Evolutionary conservation across 2,113 vertebrate genomes (phyloP).

Genomic region (Muntiacus reevesi): DNA sequence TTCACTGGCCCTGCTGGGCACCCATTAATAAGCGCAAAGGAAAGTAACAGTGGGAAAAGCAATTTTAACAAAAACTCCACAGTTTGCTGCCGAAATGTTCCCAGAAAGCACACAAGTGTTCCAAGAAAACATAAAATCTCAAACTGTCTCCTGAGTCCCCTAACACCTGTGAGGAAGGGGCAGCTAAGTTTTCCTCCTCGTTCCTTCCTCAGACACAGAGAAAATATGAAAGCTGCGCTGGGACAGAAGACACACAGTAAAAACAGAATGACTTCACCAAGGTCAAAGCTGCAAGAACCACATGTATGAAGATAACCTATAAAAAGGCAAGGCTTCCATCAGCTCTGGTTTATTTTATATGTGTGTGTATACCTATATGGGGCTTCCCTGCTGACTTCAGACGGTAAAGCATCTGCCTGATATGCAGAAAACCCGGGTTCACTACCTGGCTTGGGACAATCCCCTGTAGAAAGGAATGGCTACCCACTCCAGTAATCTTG

Average conservation of each 20-base stretch:
- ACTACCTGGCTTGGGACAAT: neutral
- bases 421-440: neutral
- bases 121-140: neutral
- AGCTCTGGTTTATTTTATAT: neutral
- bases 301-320: neutral
- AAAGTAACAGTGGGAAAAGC: neutral
- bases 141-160: neutral
- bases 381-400: neutral
- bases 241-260: neutral
- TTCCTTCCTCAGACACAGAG: accelerated
- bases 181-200: neutral
- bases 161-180: neutral
- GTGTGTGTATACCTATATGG: neutral
- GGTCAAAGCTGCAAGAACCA: neutral
- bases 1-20: neutral
- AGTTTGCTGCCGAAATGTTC: neutral
- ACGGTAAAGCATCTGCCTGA: neutral
- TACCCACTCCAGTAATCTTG: neutral
- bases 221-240: neutral
- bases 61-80: neutral
- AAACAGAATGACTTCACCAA: neutral
- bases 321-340: accelerated
- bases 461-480: neutral
- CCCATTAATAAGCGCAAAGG: neutral
- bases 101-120: neutral